Base-by-base conservation (phyloP, 2,888 invertebrate species). In the Philopedon plagiatum region DNA sequence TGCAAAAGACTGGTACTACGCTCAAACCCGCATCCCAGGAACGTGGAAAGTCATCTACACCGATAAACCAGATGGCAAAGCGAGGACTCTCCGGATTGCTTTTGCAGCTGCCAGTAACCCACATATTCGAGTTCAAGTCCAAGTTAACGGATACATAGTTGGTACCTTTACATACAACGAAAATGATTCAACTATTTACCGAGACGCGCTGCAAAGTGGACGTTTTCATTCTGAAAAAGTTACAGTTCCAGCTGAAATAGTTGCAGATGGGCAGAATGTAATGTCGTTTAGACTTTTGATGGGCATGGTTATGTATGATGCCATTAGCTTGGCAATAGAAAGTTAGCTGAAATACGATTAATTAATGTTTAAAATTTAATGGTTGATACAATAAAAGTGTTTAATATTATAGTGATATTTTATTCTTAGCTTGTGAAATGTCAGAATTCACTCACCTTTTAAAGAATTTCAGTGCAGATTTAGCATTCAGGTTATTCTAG, bases 291-390 rank as follows among this genome's bases (percentile, higher is more conserved):
- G 11, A 4, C 61, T 71, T 21, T 19, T 41, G n/a, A 46, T 60
- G 26, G 71, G 64, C 15, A 60, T 65, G 64, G 19, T 71, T 49
- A 71, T 71, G 71, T 71, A 71, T 23, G 71, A 71, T 58, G 39
- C 71, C 18, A 58, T 71, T 15, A 63, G 57, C 19, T 63, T 70
- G 7, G 63, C 56, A 19, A 23, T 29, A 13, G 51, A 51, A 34
- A 39, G 39, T 2, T 19, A 19, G 19, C 21, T 18, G 5, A 44
- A 9, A 18, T 18, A 7, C n/a, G n/a, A n/a, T n/a, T n/a, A n/a
- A n/a, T n/a, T n/a, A n/a, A n/a, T n/a, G n/a, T n/a, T n/a, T n/a
- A n/a, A n/a, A n/a, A n/a, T n/a, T n/a, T n/a, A n/a, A n/a, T n/a
- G n/a, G n/a, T n/a, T n/a, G n/a, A n/a, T n/a, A n/a, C n/a, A n/a